Base-by-base conservation (phyloP, 2,113 vertebrate genomes). In the Lipotes vexillifer region DNA sequence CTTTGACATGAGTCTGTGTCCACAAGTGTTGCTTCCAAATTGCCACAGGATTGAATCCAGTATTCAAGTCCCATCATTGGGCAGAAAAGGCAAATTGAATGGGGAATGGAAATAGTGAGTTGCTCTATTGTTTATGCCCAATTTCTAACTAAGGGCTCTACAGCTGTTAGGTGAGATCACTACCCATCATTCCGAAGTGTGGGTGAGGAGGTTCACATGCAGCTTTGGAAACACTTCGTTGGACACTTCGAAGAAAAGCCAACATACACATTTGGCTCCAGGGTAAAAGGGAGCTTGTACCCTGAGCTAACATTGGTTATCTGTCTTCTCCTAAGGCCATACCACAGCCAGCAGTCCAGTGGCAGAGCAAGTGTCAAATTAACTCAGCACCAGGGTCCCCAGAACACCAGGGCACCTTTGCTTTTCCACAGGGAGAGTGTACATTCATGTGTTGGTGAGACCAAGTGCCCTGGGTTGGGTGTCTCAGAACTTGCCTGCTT, bases 171-270 rank as follows among this genome's bases (percentile, higher is more conserved):
- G 91, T 97, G 91, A 98, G 90, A 90, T 98, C 95, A 96, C 90
- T 92, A 77, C 59, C 88, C 84, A 95, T 57, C 77, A 95, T 96
- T 96, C 88, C 96, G 97, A 93, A 97, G 78, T 0, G 1, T 15
- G 65, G 82, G 36, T 90, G 55, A 97, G 82, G 63, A 97, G 90
- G 87, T 93, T 94, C 89, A 88, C 96, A 93, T 61, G 18, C 57
- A 95, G 86, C 95, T 97, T 97, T 94, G 91, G 90, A 96, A 98
- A 97, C 78, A 86, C 77, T 96, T 96, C 88, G 46, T 88, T 96
- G 49, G 80, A 95, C 75, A 96, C 96, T 98, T 94, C 90, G 95
- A 98, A 98, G 96, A 96, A 98, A 96, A 94, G 92, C 94, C 94
- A 97, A 66, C 82, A 91, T 66, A 63, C 29, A 93, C 90, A 96